Base-by-base conservation (phyloP, 2,113 vertebrate genomes). In the Mungos mungo region DNA sequence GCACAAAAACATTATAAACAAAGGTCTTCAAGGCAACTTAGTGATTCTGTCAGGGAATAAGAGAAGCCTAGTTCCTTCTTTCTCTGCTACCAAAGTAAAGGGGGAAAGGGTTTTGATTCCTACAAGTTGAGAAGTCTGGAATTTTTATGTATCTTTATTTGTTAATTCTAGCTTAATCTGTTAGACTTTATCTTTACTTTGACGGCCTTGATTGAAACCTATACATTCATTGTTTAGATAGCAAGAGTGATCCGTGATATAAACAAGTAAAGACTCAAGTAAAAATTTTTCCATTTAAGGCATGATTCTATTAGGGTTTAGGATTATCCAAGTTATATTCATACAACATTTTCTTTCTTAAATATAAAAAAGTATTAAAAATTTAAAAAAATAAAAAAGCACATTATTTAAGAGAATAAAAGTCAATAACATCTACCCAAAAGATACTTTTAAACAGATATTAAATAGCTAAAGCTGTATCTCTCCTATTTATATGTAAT, bases 1-100 rank as follows among this genome's bases (percentile, higher is more conserved):
- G 95, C 87, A 97, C 57, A 74, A 98, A 97, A 98, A 95, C 98
- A 98, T 96, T 94, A 98, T 97, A 98, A 98, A 98, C 98, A 99
- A 98, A 98, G 90, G 90, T 98, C 98, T 98, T 98, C 95, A 84
- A 97, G 97, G 97, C 96, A 98, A 98, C 84, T 98, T 95, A 98
- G 98, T 98, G 96, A 98, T 98, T 98, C 96, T 66, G 79, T 98
- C 96, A 97, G 98, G 95, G 96, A 98, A 98, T 98, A 96, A 93
- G 93, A 98, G 98, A 98, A 98, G 95, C 92, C 96, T 85, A 74
- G 68, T 11, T 76, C 21, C 38, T 92, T 97, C 21, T 33, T 92
- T 96, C 97, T 98, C 96, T 98, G 96, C 97, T 33, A 94, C n/a
- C 8, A 74, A 0, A 0, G 94, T 90, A 93, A 97, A 94, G 96